Evolutionary conservation across 1,140 invertebrate genomes (phyloP), one percentile per base, ranked within the genome.

Genomic region (Drosophila erecta): DNA sequence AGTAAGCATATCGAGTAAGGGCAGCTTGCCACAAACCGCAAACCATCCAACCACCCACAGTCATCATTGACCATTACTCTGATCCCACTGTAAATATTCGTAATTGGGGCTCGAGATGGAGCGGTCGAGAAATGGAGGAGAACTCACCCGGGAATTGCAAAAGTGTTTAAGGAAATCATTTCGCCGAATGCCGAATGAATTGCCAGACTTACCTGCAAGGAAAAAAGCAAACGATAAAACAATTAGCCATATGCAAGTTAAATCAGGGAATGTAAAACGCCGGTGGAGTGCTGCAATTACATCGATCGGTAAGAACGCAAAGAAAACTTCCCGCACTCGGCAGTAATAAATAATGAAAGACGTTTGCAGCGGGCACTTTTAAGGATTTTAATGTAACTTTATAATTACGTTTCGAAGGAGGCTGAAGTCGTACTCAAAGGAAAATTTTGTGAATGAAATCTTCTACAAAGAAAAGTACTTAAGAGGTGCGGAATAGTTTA

Each of bases 1-100:
- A 78, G 75, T 81, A 73, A 87, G 75, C 81, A 73, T 81, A 86
- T 87, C 62, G 41, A 38, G 65, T 40, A 47, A 40, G 38, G 59
- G 37, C 47, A 76, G 55, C 35, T 43, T 53, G 51, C 72, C 35
- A 35, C 43, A 66, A 66, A 33, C 64, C 64, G 44, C 64, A 40
- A 30, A 7, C 69, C 57, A 22, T 15, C 58, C 37, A 17, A n/a
- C 37, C 37, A 15, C 20, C 47, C 15, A 24, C 56, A 38, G 14
- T 33, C 27, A 51, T 37, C 38, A 50, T 61, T 47, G 55, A 47
- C 56, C 69, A 73, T 53, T 60, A 73, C 65, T 47, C 51, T 70
- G 50, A 71, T 71, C 53, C 67, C 51, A 56, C 41, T 40, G 65
- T 70, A 71, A 71, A 71, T 70, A 71, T 71, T 47, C 67, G 67